phyloP scores from a whole-genome alignment of 1,140 invertebrate species.

The Neoseiulus cucumeris region DNA sequence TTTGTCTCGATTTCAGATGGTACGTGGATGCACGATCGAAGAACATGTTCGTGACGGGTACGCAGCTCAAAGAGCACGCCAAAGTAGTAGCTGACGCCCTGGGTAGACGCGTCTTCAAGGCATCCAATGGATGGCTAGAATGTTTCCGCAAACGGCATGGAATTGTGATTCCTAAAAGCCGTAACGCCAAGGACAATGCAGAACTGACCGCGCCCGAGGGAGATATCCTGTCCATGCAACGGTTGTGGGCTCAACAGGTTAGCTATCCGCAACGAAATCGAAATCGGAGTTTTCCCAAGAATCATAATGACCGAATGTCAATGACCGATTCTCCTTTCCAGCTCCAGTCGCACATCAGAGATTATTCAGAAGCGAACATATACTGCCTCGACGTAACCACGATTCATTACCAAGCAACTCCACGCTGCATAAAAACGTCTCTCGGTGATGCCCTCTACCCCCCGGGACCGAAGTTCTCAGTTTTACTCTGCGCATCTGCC shows the following conservation, averaged over 20 bases:
- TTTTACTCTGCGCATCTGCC: background rate
- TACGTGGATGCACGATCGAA: constrained; percentile 4
- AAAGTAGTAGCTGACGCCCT: constrained; percentile 12
- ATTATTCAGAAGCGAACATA: constrained; percentile 6
- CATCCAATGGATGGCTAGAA: constrained; percentile 13
- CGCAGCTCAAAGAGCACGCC: constrained; percentile 7
- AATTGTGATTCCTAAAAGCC: constrained; percentile 1
- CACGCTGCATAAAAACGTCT: background rate
- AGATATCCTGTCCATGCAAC: background rate
- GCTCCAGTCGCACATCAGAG: background rate
- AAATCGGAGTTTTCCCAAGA: no score
- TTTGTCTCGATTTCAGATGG: constrained; percentile 3
- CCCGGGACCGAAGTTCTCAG: background rate
- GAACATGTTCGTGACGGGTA: constrained; percentile 11
- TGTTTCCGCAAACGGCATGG: constrained; percentile 11
- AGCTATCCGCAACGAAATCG: background rate
- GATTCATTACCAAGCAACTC: background rate
- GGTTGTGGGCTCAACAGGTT: background rate
- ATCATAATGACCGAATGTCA: no score
- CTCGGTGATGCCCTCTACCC: background rate
- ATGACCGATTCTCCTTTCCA: background rate
- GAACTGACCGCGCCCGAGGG: background rate
- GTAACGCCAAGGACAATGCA: constrained; percentile 11
- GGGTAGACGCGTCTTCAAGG: background rate
- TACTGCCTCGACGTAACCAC: constrained; percentile 2